Percentiles rank a stretch among this genome's conserved stretches.
These are phyloP conservation scores for Wasmannia auropunctata DNA, from an alignment of 1,140 invertebrate genomes.

Conservation along the genomic window DNA sequence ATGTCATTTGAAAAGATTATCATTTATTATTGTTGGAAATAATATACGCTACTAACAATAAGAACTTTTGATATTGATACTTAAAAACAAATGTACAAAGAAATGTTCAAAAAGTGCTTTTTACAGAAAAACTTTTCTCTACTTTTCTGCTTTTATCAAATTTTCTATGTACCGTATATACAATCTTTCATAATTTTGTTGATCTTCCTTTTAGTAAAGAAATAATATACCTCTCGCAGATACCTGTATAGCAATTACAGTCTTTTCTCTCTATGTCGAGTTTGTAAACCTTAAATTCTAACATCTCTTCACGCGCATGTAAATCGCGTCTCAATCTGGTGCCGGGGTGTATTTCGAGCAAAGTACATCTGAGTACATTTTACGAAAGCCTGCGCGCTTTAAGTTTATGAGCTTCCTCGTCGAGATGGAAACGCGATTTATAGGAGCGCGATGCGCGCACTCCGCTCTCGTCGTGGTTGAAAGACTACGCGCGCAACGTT, in stretches of 20 bases:
- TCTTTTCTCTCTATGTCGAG: background rate
- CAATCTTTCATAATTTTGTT: background rate
- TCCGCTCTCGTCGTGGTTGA: slow-evolving; percentile 5
- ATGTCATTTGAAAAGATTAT: background rate
- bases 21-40: background rate
- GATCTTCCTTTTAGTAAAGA: background rate
- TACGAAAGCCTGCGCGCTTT: slow-evolving; percentile 45
- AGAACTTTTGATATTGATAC: background rate
- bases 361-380: slow-evolving; percentile 36
- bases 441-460: slow-evolving; percentile 33
- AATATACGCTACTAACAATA: background rate
- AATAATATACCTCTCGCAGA: background rate
- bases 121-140: background rate
- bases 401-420: slow-evolving; percentile 57
- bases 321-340: slow-evolving; percentile 50
- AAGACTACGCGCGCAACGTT: slow-evolving; percentile 33
- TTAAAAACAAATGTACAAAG: background rate
- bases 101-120: background rate
- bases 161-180: background rate
- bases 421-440: slow-evolving; percentile 54
- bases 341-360: slow-evolving; percentile 20
- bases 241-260: background rate
- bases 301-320: slow-evolving; percentile 33
- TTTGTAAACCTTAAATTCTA: slow-evolving; percentile 36
- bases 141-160: background rate